Evolutionary conservation across 2,888 invertebrate species (phyloP).

Genomic region (Drosophila falleni): DNA sequence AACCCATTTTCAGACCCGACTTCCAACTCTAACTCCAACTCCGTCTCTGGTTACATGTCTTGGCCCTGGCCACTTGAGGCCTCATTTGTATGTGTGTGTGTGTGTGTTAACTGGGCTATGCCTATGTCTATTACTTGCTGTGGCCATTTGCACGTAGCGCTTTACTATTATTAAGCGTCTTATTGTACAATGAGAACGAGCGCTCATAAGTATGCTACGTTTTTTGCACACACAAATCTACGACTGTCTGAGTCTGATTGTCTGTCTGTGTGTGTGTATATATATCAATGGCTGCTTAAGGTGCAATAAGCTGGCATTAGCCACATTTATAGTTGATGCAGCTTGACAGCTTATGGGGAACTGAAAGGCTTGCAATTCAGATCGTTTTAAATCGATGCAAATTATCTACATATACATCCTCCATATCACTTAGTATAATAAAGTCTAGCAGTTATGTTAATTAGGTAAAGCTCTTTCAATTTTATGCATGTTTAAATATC

Average conservation of each 20-base stretch:
- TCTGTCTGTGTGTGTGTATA: background rate
- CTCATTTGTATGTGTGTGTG: constrained; percentile 27
- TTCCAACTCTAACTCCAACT: constrained; percentile 11
- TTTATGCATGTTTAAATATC: background rate
- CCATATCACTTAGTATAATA: background rate
- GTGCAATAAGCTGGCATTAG: constrained; percentile 58
- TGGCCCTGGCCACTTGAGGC: constrained; percentile 57
- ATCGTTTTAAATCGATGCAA: constrained; percentile 13
- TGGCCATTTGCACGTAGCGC: constrained; percentile 71
- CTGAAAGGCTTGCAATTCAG: constrained; percentile 32
- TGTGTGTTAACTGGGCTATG: constrained; percentile 53
- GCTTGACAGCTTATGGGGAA: constrained; percentile 9
- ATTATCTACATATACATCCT: constrained; percentile 16
- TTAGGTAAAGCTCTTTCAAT: background rate
- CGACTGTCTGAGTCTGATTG: background rate
- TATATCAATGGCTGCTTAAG: constrained; percentile 25
- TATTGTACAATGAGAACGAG: constrained; percentile 62
- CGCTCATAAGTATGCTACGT: constrained; percentile 72
- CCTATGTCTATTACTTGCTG: constrained; percentile 65
- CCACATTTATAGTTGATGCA: constrained; percentile 15
- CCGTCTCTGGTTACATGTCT: constrained; percentile 37
- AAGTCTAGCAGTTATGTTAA: background rate
- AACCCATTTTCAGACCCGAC: constrained; percentile 44
- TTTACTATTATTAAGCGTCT: constrained; percentile 71
- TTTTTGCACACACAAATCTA: constrained; percentile 39